These are phyloP conservation scores for Chrysocyon brachyurus DNA, from an alignment of 2,797 vertebrate species.

Conservation along the genomic window DNA sequence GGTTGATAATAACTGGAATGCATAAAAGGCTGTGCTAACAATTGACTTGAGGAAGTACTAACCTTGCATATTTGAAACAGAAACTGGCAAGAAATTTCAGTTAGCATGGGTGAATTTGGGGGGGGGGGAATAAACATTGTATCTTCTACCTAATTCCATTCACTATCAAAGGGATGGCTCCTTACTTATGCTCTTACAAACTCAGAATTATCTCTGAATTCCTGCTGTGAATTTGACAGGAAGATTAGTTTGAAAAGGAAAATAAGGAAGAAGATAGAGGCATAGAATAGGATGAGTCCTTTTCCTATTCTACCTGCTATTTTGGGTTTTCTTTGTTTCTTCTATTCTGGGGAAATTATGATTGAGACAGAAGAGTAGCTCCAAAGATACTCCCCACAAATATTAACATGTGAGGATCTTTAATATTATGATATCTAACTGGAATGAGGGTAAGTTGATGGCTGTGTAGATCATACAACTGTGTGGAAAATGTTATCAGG, in stretches of 20 bases:
- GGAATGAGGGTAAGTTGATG: neutral
- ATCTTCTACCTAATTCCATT: neutral
- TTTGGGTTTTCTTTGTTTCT: neutral
- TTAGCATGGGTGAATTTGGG: neutral
- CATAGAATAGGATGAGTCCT: neutral
- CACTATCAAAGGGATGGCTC: fast-evolving
- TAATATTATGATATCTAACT: neutral
- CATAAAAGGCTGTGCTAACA: neutral
- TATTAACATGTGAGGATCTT: neutral
- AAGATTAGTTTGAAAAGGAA: neutral
- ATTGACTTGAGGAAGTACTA: neutral
- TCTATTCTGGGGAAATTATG: neutral
- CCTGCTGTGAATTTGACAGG: neutral
- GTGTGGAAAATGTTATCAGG: neutral
- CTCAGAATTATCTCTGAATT: neutral
- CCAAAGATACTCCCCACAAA: neutral
- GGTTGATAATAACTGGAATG: neutral
- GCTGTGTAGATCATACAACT: neutral
- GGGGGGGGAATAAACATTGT: neutral
- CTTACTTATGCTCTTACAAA: neutral
- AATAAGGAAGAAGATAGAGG: neutral
- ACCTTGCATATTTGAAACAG: neutral
- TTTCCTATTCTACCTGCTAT: neutral
- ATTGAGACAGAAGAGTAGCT: neutral
- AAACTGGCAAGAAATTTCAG: neutral